Evolutionary conservation across 30 jellyfish, hydroid and myxozoan species (phyloP), one percentile per base, ranked within the genome.

Genomic region (Phacellophora camtschatica): DNA sequence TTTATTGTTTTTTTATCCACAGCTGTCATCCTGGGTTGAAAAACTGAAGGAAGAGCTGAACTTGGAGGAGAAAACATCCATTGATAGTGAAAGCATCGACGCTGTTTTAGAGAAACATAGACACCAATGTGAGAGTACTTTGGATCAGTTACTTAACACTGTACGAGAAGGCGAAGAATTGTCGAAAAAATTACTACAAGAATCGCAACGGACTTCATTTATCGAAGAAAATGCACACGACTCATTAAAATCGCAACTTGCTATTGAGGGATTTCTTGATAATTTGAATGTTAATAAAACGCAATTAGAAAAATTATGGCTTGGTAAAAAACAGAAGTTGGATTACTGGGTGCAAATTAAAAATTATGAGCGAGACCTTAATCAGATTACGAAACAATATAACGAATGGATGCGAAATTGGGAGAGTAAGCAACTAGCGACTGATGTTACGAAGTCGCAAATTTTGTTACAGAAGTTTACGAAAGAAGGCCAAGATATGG

Each of bases 271-370:
- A 29, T 82, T 86, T 50, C 88, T 93, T 3, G 81, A 59, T 32
- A 80, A 85, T 59, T 45, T 93, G 35, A 93, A 86, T 61, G 77
- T 41, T 35, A 81, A 88, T 39, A 81, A 88, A 59, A 67, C 87
- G 58, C 96, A 93, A 65, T 70, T 93, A 63, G 96, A 83, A 66
- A 86, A 81, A 36, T 62, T 93, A 13, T 93, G 97, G 97, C 94
- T 46, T 12, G 99, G 97, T 16, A 80, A 92, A 42, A 77, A 93
- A 61, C 94, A 81, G 68, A 81, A 79, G 55, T 70, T 93, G 57
- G 99, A 93, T 66, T 70, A 86, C 39, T 93, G 99, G 99, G 95
- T 93, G n/a, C 82, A 88, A 56, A 84, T 93, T n/a, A 93, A 86
- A 51, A 82, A 66, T 53, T 93, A 86, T 66, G 99, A 93, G 67